Percentiles rank a stretch among this genome's conserved stretches.
phyloP scores from a whole-genome alignment of 2,888 invertebrate species.

The Philaethria dido region DNA sequence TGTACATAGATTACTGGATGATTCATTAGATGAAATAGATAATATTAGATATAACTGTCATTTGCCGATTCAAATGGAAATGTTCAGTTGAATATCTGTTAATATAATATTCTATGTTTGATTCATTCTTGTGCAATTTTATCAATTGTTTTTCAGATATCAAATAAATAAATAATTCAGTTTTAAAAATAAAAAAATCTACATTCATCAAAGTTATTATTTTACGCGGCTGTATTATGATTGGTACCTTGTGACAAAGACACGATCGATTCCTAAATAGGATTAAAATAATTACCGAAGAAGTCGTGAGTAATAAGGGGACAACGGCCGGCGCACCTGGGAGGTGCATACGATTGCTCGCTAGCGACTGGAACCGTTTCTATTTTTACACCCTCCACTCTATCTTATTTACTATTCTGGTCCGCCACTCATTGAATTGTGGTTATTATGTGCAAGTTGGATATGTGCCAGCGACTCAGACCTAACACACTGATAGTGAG shows the following conservation, averaged over 20 bases:
- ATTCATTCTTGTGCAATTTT: not conserved
- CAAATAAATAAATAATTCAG: not conserved
- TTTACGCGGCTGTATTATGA: not conserved
- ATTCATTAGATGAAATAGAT: constrained; percentile 66
- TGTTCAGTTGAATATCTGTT: constrained; percentile 4
- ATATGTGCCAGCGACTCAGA: constrained; percentile 75
- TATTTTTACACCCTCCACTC: constrained; percentile 81
- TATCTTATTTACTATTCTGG: constrained; percentile 84
- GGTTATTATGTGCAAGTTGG: constrained; percentile 84
- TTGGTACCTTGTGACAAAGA: constrained; percentile 12
- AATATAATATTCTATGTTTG: not conserved
- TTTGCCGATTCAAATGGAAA: constrained; percentile 46
- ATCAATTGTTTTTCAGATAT: not conserved
- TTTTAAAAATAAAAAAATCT: not conserved
- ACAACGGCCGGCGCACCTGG: constrained; percentile 78
- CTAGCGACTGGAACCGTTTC: constrained; percentile 77
- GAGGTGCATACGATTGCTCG: constrained; percentile 75
- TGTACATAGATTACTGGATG: constrained; percentile 54
- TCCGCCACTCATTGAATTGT: constrained; percentile 84
- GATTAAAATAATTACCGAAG: constrained; percentile 38
- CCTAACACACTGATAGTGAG: constrained; percentile 75
- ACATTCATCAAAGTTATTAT: not conserved
- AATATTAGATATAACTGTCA: constrained; percentile 57
- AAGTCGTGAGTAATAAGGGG: constrained; percentile 54
- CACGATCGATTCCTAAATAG: constrained; percentile 37